Evolutionary conservation across 2,113 vertebrate genomes (phyloP), one percentile per base, ranked within the genome.

Genomic region (Glaucomys volans): DNA sequence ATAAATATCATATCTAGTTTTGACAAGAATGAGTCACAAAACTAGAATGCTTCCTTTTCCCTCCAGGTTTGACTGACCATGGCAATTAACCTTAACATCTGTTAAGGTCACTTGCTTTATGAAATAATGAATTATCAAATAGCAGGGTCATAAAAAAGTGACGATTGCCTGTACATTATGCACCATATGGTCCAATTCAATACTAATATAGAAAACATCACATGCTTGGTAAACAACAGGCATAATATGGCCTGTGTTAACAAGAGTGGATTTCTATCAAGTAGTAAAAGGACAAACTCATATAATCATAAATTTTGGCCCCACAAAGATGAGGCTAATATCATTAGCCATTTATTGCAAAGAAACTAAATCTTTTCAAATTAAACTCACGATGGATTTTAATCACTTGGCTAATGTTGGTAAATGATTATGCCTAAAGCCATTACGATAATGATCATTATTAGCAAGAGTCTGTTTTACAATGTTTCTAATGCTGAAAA

Each of bases 301-400:
- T 80, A 82, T 79, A 92, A 87, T 95, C 91, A 96, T 95, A 91
- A 67, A 92, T 91, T 93, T 87, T 84, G 44, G n/a, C 71, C 44
- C 91, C 87, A 90, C 28, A 59, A 64, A 77, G 80, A 97, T 71
- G 47, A 96, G 44, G 42, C 75, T 97, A 97, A 95, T 96, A 93
- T 81, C 80, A 94, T 96, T 95, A 85, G 95, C 71, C 67, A 92
- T 94, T 95, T 92, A 93, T 95, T 96, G 93, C 85, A 93, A 92
- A 67, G 83, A 64, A 96, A 95, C 79, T 94, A 94, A 94, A 89
- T 96, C 59, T 97, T 97, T 93, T 95, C 91, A 97, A 93, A 95
- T 96, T 96, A 97, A 98, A 96, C 79, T 96, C 84, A 82, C 95
- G 95, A 93, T 93, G 71, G 83, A 97, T 98, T 97, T 97, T 97